Conservation (phyloP, 2,113 vertebrate genomes). For the Vireo altiloquus region DNA sequence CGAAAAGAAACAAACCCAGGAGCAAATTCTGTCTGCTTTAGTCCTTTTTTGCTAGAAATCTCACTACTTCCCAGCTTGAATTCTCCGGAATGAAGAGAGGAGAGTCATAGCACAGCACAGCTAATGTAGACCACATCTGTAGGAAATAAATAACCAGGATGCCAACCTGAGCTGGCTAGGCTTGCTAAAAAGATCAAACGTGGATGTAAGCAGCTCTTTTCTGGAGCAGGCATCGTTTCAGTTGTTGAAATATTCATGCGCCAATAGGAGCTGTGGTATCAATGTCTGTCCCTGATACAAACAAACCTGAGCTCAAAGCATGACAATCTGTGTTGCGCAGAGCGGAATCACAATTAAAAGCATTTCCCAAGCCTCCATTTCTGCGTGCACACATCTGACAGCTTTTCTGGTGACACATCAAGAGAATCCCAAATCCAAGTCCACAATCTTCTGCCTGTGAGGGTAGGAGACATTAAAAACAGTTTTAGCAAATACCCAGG, state of each 20-base stretch:
- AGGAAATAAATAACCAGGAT: neutral
- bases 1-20: neutral
- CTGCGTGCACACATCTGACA: neutral
- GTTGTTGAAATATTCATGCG: slow-evolving; percentile 54
- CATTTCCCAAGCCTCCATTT: neutral
- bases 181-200: slow-evolving; percentile 17
- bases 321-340: slow-evolving; percentile 23
- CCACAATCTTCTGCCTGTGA: neutral
- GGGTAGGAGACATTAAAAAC: neutral
- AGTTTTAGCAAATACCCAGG: neutral
- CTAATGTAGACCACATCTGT: neutral
- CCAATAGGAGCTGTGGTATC: slow-evolving; percentile 17
- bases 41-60: neutral
- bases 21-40: neutral
- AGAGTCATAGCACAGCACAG: neutral
- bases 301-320: slow-evolving; percentile 45
- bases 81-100: neutral
- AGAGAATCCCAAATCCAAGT: slow-evolving; percentile 14
- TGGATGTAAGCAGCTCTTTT: slow-evolving; percentile 18
- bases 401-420: neutral
- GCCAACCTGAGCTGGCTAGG: neutral
- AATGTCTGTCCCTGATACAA: slow-evolving; percentile 32
- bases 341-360: neutral
- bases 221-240: slow-evolving; percentile 32
- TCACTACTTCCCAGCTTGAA: neutral